A percentile compares a stretch with the other conserved stretches of the same genome.
phyloP scores from a whole-genome alignment of 2,113 vertebrate genomes.

The Dolichotis patagonum region DNA sequence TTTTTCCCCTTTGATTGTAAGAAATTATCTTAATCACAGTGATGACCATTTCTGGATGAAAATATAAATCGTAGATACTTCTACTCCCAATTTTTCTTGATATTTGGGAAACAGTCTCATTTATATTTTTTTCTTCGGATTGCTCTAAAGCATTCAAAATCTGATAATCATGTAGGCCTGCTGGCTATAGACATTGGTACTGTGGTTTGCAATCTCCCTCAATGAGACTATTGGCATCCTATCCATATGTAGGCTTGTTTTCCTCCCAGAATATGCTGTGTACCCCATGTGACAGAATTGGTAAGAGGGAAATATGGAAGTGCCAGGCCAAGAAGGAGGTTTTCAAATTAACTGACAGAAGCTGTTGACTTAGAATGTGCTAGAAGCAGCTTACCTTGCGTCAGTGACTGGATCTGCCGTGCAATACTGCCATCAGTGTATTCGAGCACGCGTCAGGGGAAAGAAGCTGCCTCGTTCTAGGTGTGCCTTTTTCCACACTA shows the following conservation, averaged over 20 bases:
- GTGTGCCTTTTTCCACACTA: not conserved
- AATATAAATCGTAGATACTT: constrained; percentile 26
- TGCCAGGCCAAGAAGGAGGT: not conserved
- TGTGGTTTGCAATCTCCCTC: not conserved
- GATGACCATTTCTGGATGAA: not conserved
- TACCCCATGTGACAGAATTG: not conserved
- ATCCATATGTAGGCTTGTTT: not conserved
- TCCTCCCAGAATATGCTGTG: not conserved
- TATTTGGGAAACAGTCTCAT: not conserved
- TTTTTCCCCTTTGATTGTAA: not conserved
- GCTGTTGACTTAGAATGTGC: not conserved
- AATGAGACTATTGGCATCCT: not conserved
- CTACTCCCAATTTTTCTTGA: not conserved
- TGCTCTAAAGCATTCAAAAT: constrained; percentile 10
- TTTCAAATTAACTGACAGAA: not conserved
- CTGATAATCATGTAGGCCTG: not conserved
- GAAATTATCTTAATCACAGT: not conserved
- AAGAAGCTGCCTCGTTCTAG: not conserved
- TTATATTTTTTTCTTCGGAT: not conserved
- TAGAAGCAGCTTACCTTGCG: not conserved
- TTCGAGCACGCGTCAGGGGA: not conserved
- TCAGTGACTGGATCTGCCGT: not conserved
- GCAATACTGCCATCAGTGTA: not conserved
- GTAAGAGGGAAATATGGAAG: not conserved
- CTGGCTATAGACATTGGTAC: not conserved